These are phyloP conservation scores for Stenoptilia bipunctidactyla DNA, from an alignment of 2,888 invertebrate species.

Conservation along the genomic window DNA sequence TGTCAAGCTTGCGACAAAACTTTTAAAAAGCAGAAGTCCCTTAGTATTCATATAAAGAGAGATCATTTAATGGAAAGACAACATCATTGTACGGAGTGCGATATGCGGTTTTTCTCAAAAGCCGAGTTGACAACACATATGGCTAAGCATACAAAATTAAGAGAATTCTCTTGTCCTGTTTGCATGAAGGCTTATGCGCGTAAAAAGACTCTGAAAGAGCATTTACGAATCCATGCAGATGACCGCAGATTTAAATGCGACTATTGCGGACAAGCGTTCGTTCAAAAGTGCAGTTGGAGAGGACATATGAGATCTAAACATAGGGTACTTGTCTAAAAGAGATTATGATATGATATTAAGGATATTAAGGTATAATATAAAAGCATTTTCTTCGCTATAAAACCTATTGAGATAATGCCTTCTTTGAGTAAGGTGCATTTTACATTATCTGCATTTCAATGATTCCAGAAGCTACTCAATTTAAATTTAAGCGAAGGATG, in stretches of 20 bases:
- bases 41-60: conserved; percentile 34
- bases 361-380: too few relatives aligned
- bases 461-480: too few relatives aligned
- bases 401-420: too few relatives aligned
- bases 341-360: too few relatives aligned
- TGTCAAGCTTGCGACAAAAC: conserved; percentile 39
- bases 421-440: too few relatives aligned
- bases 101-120: conserved; percentile 35
- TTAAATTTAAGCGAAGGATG: too few relatives aligned
- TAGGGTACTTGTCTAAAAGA: conserved; percentile 4
- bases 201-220: conserved; percentile 33
- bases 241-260: conserved; percentile 29
- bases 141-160: conserved; percentile 34
- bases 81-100: conserved; percentile 51
- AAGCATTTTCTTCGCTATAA: too few relatives aligned
- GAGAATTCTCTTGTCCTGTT: conserved; percentile 34
- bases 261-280: conserved; percentile 27
- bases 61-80: conserved; percentile 46
- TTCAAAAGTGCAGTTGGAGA: conserved; percentile 39
- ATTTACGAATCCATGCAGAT: conserved; percentile 32
- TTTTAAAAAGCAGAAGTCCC: conserved; percentile 29
- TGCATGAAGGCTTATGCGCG: conserved; percentile 36
- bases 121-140: conserved; percentile 30
- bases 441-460: too few relatives aligned
- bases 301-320: conserved; percentile 43